Evolutionary conservation across 2,888 invertebrate species (phyloP).

Genomic region (Melolontha melolontha): DNA sequence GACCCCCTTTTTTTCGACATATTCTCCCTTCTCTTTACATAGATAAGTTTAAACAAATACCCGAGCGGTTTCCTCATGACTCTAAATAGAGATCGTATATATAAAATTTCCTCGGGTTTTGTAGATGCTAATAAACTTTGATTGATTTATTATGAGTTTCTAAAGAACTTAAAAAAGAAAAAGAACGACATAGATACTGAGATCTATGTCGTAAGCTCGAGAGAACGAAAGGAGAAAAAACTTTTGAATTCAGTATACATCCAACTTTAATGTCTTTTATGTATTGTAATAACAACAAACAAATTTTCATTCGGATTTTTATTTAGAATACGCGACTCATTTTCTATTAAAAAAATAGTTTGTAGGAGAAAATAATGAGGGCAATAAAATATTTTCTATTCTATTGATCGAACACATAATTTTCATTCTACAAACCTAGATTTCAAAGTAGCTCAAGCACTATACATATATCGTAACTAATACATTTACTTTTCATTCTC

Average conservation of each 20-base stretch:
- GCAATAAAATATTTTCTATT: no score
- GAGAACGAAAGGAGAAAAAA: background rate
- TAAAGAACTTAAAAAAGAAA: background rate
- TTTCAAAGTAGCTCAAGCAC: no score
- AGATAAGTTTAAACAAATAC: conserved; percentile 18
- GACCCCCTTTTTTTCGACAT: conserved; percentile 2
- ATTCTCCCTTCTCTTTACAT: conserved; percentile 1
- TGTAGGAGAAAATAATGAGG: no score
- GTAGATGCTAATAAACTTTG: conserved; percentile 25
- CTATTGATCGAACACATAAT: no score
- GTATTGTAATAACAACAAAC: no score
- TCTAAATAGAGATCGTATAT: conserved; percentile 2
- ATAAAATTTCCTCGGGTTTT: background rate
- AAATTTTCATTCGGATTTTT: no score
- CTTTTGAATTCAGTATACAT: no score
- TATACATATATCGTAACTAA: no score
- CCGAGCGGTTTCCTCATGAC: background rate
- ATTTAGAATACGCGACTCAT: no score
- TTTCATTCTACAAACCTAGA: no score
- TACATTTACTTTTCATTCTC: no score
- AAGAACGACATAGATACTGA: background rate
- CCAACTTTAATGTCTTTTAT: background rate
- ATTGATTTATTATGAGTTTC: conserved; percentile 23
- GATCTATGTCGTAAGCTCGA: background rate
- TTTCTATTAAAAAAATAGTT: no score